Conservation (phyloP, 2,888 invertebrate species). For the Rhamnusium bicolor region DNA sequence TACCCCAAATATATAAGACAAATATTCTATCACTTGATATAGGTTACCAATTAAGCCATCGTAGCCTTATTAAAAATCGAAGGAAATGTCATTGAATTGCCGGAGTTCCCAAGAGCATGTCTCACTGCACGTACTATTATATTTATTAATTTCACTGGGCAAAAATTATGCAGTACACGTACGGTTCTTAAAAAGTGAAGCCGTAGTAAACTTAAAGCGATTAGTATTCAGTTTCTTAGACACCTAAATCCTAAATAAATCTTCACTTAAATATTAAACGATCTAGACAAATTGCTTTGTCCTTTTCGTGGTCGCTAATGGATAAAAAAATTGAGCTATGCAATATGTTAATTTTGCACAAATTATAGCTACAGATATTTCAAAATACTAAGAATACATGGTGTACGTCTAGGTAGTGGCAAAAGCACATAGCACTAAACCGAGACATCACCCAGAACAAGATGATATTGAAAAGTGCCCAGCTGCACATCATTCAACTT, state of each 20-base stretch:
- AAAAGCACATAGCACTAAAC: too few relatives aligned
- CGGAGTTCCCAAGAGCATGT: conserved; percentile 3
- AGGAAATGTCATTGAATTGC: neutral
- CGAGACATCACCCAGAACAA: too few relatives aligned
- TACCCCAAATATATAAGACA: too few relatives aligned
- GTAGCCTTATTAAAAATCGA: neutral
- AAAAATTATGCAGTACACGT: conserved; percentile 4
- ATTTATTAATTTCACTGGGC: conserved; percentile 7
- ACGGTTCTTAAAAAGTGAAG: conserved; percentile 5
- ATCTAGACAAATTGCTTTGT: neutral
- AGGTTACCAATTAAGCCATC: neutral
- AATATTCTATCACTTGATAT: neutral
- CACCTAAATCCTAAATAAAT: neutral
- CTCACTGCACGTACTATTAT: conserved; percentile 8
- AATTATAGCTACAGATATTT: too few relatives aligned
- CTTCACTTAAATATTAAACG: neutral
- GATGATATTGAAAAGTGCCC: too few relatives aligned
- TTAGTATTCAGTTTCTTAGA: conserved; percentile 6
- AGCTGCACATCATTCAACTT: too few relatives aligned
- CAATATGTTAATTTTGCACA: too few relatives aligned
- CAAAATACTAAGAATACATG: too few relatives aligned
- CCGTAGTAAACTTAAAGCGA: conserved; percentile 9
- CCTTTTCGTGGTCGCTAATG: neutral
- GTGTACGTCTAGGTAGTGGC: too few relatives aligned
- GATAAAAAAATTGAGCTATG: neutral